phyloP scores from a whole-genome alignment of 2,113 vertebrate genomes.

The Ibidorhyncha struthersii region DNA sequence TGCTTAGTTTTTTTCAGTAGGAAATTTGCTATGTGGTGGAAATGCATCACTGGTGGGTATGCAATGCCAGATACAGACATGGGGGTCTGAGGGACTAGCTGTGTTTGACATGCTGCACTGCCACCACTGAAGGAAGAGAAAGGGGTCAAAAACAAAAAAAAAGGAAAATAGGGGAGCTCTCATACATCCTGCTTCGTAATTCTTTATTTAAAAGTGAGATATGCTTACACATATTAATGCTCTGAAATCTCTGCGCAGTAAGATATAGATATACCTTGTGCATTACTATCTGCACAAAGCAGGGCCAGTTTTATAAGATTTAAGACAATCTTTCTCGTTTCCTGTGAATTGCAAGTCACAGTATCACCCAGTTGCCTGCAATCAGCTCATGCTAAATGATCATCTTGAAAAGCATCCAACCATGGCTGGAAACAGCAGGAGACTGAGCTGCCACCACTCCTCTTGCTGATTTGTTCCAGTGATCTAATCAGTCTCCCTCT shows the following conservation, averaged over 20 bases:
- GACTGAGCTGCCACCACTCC: not conserved
- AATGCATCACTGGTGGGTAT: not conserved
- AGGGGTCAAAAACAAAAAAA: not conserved
- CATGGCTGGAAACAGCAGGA: not conserved
- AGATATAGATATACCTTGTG: not conserved
- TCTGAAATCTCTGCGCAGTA: not conserved
- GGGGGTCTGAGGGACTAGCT: not conserved
- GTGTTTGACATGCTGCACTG: not conserved
- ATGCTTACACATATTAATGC: not conserved
- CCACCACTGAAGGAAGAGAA: not conserved
- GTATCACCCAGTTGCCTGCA: not conserved
- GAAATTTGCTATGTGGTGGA: not conserved
- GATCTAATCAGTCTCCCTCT: not conserved
- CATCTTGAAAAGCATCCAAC: not conserved
- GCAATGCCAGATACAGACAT: accelerated
- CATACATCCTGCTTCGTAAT: not conserved
- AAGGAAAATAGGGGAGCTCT: not conserved
- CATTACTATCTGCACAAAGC: not conserved
- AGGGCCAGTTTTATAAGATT: not conserved
- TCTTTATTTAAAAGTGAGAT: not conserved
- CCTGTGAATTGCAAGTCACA: not conserved
- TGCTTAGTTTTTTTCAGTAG: not conserved
- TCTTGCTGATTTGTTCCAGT: not conserved
- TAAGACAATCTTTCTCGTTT: not conserved
- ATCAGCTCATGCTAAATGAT: not conserved